A percentile compares a stretch with the other conserved stretches of the same genome.
phyloP scores from a whole-genome alignment of 2,113 vertebrate species.

The Trogon surrucura region DNA sequence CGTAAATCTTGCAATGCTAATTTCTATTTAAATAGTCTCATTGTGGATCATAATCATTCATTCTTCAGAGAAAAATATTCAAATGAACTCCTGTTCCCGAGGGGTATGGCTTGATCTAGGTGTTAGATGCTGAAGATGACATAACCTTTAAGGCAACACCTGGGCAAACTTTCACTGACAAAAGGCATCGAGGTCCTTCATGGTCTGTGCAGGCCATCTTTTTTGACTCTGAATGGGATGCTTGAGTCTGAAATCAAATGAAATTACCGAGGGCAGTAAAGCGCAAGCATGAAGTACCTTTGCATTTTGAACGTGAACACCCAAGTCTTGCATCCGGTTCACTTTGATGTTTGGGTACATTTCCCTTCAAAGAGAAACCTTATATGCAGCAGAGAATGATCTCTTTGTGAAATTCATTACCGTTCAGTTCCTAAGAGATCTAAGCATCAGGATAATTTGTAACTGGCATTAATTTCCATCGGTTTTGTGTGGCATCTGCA shows the following conservation, averaged over 20 bases:
- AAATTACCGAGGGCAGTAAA: background rate
- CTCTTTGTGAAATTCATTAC: background rate
- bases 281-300: background rate
- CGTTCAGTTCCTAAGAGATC: background rate
- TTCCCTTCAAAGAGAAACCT: background rate
- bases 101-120: background rate
- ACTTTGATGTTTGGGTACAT: background rate
- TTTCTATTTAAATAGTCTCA: background rate
- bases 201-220: background rate
- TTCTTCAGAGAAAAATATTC: background rate
- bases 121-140: background rate
- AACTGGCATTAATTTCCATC: background rate
- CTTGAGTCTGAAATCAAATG: background rate
- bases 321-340: background rate
- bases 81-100: background rate
- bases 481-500: accelerated
- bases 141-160: background rate
- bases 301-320: background rate
- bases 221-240: background rate
- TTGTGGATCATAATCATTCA: background rate
- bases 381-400: background rate
- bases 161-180: background rate
- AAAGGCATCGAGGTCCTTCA: background rate
- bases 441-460: background rate
- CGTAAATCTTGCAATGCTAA: background rate